phyloP scores from a whole-genome alignment of 2,888 invertebrate genomes.

The Polietes domitor region DNA sequence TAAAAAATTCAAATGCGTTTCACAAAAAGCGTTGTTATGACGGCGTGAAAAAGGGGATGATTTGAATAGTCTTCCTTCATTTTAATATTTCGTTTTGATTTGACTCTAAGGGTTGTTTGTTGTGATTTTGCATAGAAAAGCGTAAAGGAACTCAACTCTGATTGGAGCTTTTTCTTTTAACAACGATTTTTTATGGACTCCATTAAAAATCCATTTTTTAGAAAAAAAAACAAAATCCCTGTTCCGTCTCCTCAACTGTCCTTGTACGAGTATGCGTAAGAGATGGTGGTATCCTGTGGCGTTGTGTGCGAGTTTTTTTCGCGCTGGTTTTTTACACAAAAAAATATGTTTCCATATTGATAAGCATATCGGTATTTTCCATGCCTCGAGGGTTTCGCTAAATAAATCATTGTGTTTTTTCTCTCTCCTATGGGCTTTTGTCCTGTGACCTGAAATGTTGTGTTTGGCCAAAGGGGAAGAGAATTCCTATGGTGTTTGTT shows the following conservation, averaged over 20 bases:
- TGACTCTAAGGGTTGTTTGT: slow-evolving; percentile 19
- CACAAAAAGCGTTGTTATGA: slow-evolving; percentile 7
- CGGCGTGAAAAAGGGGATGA: slow-evolving; percentile 56
- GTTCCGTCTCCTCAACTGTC: not conserved
- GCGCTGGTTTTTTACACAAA: not conserved
- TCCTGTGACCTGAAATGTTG: not conserved
- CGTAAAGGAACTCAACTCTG: slow-evolving; percentile 3
- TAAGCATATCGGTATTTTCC: slow-evolving; percentile 50
- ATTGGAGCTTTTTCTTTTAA: slow-evolving; percentile 31
- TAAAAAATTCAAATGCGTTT: slow-evolving; percentile 75
- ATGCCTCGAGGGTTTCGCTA: slow-evolving; percentile 43
- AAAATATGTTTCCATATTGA: slow-evolving; percentile 55
- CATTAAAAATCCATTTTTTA: slow-evolving; percentile 17
- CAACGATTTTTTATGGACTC: slow-evolving; percentile 8
- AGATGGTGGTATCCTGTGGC: slow-evolving; percentile 15
- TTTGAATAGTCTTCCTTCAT: slow-evolving; percentile 72
- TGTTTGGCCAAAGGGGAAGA: not conserved
- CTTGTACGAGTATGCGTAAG: slow-evolving; percentile 30
- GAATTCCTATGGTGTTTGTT: slow-evolving; percentile 25
- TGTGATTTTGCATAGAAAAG: slow-evolving; percentile 28
- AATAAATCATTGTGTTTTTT: slow-evolving; percentile 37
- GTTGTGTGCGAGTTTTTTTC: slow-evolving; percentile 1
- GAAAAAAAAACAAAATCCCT: not conserved
- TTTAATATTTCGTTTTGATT: slow-evolving; percentile 71
- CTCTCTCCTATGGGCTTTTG: slow-evolving; percentile 23